Evolutionary conservation across 2,888 invertebrate species (phyloP).

Genomic region (Plebejus anna): DNA sequence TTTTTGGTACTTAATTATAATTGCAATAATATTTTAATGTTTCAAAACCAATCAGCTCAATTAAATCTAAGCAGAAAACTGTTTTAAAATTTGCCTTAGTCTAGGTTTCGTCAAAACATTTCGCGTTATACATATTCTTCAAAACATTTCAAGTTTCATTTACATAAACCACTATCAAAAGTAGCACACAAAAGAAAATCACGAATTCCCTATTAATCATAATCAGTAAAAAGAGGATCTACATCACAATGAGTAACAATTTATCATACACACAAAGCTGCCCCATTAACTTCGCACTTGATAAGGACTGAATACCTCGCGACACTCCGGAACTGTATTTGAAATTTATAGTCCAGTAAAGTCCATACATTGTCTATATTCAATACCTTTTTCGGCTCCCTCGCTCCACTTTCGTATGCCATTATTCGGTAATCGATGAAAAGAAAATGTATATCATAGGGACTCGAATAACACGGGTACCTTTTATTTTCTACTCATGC

Average conservation of each 20-base stretch:
- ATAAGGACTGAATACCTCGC: slow-evolving; percentile 70
- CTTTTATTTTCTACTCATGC: background rate
- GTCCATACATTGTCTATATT: slow-evolving; percentile 32
- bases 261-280: slow-evolving; percentile 76
- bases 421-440: slow-evolving; percentile 19
- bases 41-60: too few species aligned
- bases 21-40: too few species aligned
- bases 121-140: too few species aligned
- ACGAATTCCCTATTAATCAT: slow-evolving; percentile 40
- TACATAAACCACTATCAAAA: background rate
- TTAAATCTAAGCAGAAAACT: too few species aligned
- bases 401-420: slow-evolving; percentile 24
- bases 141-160: background rate
- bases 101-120: too few species aligned
- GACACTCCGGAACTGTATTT: slow-evolving; percentile 42
- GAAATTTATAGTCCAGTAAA: slow-evolving; percentile 64
- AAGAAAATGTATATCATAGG: slow-evolving; percentile 11
- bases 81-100: too few species aligned
- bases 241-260: slow-evolving; percentile 76
- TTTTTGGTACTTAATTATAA: too few species aligned
- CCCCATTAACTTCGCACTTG: slow-evolving; percentile 77
- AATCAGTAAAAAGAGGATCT: slow-evolving; percentile 62
- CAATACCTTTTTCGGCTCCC: slow-evolving; percentile 30
- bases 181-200: slow-evolving; percentile 22
- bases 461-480: background rate